phyloP scores from a whole-genome alignment of 1,140 invertebrate genomes.

The Sesamia nonagrioides region DNA sequence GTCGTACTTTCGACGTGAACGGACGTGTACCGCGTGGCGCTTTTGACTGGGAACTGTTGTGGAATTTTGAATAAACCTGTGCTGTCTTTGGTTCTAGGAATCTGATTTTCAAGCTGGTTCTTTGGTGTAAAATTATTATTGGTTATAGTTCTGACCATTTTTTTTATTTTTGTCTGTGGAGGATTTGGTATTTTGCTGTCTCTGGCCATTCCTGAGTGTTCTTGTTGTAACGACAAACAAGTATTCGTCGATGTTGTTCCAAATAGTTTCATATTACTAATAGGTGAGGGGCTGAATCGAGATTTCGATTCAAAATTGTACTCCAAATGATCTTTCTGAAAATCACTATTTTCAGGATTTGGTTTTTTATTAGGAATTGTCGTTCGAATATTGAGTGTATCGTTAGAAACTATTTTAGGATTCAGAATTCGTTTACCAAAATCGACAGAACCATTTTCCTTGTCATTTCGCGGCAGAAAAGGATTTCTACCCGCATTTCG shows the following conservation, averaged over 20 bases:
- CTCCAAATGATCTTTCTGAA: neutral
- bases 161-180: neutral
- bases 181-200: neutral
- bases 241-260: neutral
- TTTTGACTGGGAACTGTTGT: conserved; percentile 10
- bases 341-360: neutral
- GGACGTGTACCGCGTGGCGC: neutral
- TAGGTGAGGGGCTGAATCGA: neutral
- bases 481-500: neutral
- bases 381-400: neutral
- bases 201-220: neutral
- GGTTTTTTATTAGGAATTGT: neutral
- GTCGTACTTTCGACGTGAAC: neutral
- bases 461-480: neutral
- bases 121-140: neutral
- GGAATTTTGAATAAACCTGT: neutral
- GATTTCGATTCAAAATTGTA: neutral
- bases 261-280: neutral
- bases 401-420: neutral
- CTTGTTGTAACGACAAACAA: neutral
- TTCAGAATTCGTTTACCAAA: neutral
- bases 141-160: neutral
- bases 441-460: neutral
- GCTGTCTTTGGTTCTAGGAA: neutral
- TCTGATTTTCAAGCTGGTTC: neutral